These are phyloP conservation scores for Neogobius melanostomus DNA, from an alignment of 2,113 vertebrate species.

Conservation along the genomic window DNA sequence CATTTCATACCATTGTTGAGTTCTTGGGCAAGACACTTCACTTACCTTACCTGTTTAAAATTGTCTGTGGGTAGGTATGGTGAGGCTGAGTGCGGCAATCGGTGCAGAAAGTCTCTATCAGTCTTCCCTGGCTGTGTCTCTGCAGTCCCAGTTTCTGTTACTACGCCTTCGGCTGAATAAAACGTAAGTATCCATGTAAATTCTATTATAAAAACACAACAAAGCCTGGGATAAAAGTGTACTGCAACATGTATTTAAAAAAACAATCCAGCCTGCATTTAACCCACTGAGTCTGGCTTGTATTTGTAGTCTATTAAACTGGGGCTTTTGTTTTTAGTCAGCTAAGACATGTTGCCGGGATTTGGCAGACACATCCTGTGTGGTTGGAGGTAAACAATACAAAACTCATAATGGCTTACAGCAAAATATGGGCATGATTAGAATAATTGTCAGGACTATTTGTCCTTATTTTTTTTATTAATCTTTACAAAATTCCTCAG, in stretches of 20 bases:
- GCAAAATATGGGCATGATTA: constrained; percentile 23
- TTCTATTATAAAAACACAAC: too few relatives aligned
- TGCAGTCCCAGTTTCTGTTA: too few relatives aligned
- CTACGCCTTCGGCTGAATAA: too few relatives aligned
- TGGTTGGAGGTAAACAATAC: constrained; percentile 35
- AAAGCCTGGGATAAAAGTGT: not conserved
- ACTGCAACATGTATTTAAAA: not conserved
- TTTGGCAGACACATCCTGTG: constrained; percentile 25
- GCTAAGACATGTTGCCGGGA: constrained; percentile 16
- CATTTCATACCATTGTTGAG: too few relatives aligned
- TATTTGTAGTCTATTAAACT: constrained; percentile 5
- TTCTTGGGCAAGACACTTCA: too few relatives aligned
- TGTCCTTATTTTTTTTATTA: constrained; percentile 11
- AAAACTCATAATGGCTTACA: constrained; percentile 15
- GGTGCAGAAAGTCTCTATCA: too few relatives aligned
- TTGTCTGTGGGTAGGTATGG: too few relatives aligned
- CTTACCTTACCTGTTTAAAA: too few relatives aligned
- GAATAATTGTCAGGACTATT: constrained; percentile 14
- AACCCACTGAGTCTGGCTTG: not conserved
- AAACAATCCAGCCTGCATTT: not conserved
- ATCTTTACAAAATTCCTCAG: constrained; percentile 6
- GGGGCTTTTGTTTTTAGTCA: not conserved
- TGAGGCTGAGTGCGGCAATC: too few relatives aligned
- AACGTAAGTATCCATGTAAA: too few relatives aligned
- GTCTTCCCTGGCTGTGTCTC: too few relatives aligned